Evolutionary conservation across 2,797 vertebrate species (phyloP), one percentile per base, ranked within the genome.

Genomic region (Malacoctenus gilli): DNA sequence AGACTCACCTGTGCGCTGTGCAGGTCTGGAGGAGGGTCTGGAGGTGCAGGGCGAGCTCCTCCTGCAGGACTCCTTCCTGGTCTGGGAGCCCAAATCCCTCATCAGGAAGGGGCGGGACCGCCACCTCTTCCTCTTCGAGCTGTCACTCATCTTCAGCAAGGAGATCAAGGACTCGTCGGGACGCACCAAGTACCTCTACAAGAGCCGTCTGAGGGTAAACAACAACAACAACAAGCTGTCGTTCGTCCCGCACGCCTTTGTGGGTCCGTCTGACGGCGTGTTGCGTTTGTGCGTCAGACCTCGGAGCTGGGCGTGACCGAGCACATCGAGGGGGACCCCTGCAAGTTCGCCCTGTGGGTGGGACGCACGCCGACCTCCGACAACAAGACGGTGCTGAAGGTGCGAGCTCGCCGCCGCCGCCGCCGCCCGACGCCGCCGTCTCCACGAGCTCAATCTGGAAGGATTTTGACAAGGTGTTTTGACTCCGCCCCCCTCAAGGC

Each of bases 161-260:
- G 97, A 99, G 84, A 98, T 98, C 81, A 98, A 98, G 84, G 97
- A 99, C 87, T 98, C 97, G 14, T 93, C 95, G 1, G 96, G 96
- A 85, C 93, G 95, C 69, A 97, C 94, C 22, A 99, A 99, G 91
- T 99, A 99, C 75, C 94, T 98, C 83, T 98, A 97, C 92, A 99
- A 99, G 92, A 97, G 83, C 60, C 22, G 88, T 2, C 82, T 89
- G 31, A 77, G 86, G 86, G 88, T 86, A 39, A 32, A 28, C 25
- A 6, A 28, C 9, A 9, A 28, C 6, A 3, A n/a, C n/a, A n/a
- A n/a, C n/a, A n/a, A n/a, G n/a, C n/a, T n/a, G n/a, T n/a, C n/a
- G n/a, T n/a, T n/a, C n/a, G n/a, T n/a, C n/a, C n/a, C n/a, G n/a
- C n/a, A n/a, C n/a, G n/a, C n/a, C n/a, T n/a, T n/a, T n/a, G n/a